Evolutionary conservation across 2,797 vertebrate species (phyloP).

Genomic region (Danio aesculapii): DNA sequence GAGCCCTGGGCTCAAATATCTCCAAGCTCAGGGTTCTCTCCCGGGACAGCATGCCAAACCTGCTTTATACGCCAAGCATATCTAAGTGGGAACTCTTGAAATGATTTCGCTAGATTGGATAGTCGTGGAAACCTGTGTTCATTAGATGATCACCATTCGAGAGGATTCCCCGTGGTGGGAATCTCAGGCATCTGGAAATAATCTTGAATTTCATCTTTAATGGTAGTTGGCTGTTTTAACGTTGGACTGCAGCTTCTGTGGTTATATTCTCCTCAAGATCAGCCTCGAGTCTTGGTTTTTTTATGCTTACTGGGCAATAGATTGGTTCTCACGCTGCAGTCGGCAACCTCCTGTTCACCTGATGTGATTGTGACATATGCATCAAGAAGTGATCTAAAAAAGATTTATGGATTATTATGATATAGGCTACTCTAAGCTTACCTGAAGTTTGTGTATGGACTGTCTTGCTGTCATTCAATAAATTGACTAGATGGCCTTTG

Average conservation of each 20-base stretch:
- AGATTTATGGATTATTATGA: neutral
- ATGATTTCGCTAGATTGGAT: neutral
- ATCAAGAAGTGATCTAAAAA: neutral
- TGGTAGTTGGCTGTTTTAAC: neutral
- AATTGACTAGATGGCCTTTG: neutral
- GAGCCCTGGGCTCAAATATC: no score
- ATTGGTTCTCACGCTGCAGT: neutral
- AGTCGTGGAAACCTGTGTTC: neutral
- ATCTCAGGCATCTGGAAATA: conserved; percentile 6
- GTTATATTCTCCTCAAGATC: neutral
- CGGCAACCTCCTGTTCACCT: neutral
- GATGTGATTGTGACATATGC: neutral
- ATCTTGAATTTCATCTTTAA: neutral
- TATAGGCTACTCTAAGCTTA: neutral
- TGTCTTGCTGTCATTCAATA: neutral
- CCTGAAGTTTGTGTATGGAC: neutral
- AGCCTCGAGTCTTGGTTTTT: neutral
- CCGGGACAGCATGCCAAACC: no score
- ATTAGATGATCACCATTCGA: conserved; percentile 3
- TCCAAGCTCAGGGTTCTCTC: no score
- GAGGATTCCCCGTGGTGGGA: conserved; percentile 18
- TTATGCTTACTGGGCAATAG: neutral
- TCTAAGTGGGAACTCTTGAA: no score
- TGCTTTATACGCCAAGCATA: no score
- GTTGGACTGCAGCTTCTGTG: neutral